A percentile compares a stretch with the other conserved stretches of the same genome.
Conservation (phyloP, 2,888 invertebrate species). For the Charanyca ferruginea region DNA sequence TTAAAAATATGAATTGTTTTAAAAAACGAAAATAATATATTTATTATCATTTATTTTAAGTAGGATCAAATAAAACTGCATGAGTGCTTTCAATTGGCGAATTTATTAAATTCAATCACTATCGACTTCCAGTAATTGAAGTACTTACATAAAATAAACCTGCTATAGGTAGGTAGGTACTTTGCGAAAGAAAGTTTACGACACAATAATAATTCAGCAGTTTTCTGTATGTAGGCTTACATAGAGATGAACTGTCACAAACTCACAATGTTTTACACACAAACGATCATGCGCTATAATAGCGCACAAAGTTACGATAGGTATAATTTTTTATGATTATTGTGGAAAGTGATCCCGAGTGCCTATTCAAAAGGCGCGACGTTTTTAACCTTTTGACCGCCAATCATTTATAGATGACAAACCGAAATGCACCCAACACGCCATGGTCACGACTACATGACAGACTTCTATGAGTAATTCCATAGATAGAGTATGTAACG, state of each 20-base stretch:
- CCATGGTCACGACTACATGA: no score
- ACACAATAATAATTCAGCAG: slow-evolving; percentile 75
- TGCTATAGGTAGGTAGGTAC: slow-evolving; percentile 82
- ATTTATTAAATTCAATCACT: slow-evolving; percentile 91
- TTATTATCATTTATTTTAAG: no score
- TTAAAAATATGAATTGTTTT: slow-evolving; percentile 78
- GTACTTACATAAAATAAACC: slow-evolving; percentile 85
- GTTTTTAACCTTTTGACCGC: no score
- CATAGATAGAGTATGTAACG: no score
- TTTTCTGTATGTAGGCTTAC: slow-evolving; percentile 65
- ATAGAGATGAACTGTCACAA: slow-evolving; percentile 73
- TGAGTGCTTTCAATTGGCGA: slow-evolving; percentile 80
- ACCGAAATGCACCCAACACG: no score
- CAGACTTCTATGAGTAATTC: no score
- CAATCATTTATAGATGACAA: no score
- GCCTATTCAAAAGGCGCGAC: background rate
- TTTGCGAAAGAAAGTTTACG: slow-evolving; percentile 78
- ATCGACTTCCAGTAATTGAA: slow-evolving; percentile 88
- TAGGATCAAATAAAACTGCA: slow-evolving; percentile 77
- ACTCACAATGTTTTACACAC: slow-evolving; percentile 79
- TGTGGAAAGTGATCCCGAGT: slow-evolving; percentile 7
- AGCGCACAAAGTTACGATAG: slow-evolving; percentile 39
- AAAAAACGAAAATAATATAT: no score
- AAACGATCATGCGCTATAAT: slow-evolving; percentile 59
- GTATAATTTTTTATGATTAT: no score